Evolutionary conservation across 2,113 vertebrate genomes (phyloP), one percentile per base, ranked within the genome.

Genomic region (Maccullochella peelii): DNA sequence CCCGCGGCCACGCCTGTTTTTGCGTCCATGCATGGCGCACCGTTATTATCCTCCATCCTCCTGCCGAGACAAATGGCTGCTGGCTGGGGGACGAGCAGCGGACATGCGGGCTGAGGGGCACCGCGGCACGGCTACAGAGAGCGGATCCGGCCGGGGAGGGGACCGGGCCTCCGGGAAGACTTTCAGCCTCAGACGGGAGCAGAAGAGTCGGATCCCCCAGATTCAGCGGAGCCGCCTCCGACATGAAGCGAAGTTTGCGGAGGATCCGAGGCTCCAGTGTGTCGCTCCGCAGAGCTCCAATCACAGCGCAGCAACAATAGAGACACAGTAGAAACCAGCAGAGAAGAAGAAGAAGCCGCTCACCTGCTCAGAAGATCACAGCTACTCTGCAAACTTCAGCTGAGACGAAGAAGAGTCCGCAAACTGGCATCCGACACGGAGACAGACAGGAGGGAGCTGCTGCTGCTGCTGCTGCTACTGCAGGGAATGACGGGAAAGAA

Each of bases 401-500:
- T 1, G 47, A 33, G 83, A 11, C 0, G 72, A 71, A 16, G 63
- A 21, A 74, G 76, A 83, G 83, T 73, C 81, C 40, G 82, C 63
- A 67, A 52, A 33, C 15, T 18, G 58, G 58, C 49, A 12, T 63
- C 57, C 67, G 70, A 71, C 69, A 8, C 83, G 50, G 62, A 79
- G 59, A 27, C 68, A 38, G 68, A 65, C 38, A 30, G 80, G n/a
- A 36, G 40, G 10, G 58, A 16, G 57, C 40, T 14, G 67, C 72
- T 49, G 79, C 58, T 65, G 63, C 82, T 73, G 74, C 83, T 69
- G 80, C 86, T 65, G 86, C 89, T 81, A 88, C 92, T 88, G 92
- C 92, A 90, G 86, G 90, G 90, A 70, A 91, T 92, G 90, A 91
- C 78, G 92, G 90, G 92, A 91, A 86, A 88, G 86, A 89, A 92